Base-by-base conservation (phyloP, 2,797 vertebrate genomes). In the Pangasius krempfi region DNA sequence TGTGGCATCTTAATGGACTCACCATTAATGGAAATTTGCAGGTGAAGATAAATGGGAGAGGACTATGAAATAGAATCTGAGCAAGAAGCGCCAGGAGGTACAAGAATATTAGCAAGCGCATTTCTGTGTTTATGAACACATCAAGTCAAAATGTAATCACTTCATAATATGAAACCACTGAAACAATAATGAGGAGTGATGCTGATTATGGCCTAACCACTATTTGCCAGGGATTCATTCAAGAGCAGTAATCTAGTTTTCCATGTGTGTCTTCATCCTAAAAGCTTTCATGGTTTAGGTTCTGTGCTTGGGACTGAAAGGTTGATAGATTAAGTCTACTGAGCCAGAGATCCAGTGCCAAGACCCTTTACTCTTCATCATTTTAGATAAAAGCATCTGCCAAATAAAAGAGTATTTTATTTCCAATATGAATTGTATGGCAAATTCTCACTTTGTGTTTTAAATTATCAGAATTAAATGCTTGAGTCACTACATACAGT, bases 1-100 rank as follows among this genome's bases (percentile, higher is more conserved):
- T 75, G 62, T 85, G 81, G 68, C 85, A 47, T 82, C 60, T 88
- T 82, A 89, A 86, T 79, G 78, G 58, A 83, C 76, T 75, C 89
- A 30, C 84, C 75, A 82, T 87, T 89, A 88, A 86, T 58, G 22
- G 56, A 84, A 87, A 82, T 76, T 52, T 84, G 47, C 81, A 89
- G 90, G 90, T 87, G 87, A 88, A 62, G 58, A 88, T 58, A 84
- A 86, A 79, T 85, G 56, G 86, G 12, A 60, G 64, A 85, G 30
- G 10, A 72, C 60, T n/a, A 87, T 47, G 44, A 60, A 79, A 81
- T 12, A 62, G 76, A 54, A 60, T 85, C 25, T 30, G 68, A 90
- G 79, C 5, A 52, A 50, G 60, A 87, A 60, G 80, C 33, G 85
- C 86, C 87, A 87, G 52, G 2, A 80, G 89, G 25, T 87, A 89